phyloP scores from a whole-genome alignment of 2,888 invertebrate species.

The Cataglyphis rosenhaueri region DNA sequence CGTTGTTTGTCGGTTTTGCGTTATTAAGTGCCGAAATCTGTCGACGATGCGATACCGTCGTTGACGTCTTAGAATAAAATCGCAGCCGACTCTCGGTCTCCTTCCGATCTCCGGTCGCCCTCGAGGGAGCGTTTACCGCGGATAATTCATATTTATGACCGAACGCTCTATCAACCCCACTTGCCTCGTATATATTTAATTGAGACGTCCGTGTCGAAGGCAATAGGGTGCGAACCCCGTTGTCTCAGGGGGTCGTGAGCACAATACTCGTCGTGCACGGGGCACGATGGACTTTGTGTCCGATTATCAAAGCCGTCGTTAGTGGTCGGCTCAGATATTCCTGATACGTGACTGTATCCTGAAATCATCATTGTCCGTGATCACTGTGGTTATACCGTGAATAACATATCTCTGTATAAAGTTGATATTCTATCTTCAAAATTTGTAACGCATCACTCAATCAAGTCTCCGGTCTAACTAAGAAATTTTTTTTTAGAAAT shows the following conservation, averaged over 20 bases:
- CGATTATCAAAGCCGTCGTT: conserved; percentile 66
- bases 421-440: background rate
- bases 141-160: conserved; percentile 85
- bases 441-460: background rate
- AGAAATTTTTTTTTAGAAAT: too few relatives aligned
- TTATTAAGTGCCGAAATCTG: conserved; percentile 25
- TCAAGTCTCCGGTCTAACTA: too few relatives aligned
- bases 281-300: conserved; percentile 57
- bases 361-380: conserved; percentile 59
- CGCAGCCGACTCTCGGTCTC: conserved; percentile 42
- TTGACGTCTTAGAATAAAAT: conserved; percentile 56
- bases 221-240: conserved; percentile 83
- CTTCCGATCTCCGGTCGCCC: conserved; percentile 63
- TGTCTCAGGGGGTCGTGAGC: conserved; percentile 70
- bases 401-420: background rate
- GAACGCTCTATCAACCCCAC: conserved; percentile 84
- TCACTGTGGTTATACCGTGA: conserved; percentile 34
- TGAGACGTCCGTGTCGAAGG: conserved; percentile 85
- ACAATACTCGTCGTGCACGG: conserved; percentile 65
- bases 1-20: background rate
- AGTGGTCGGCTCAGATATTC: conserved; percentile 65
- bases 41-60: conserved; percentile 12
- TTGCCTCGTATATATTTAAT: conserved; percentile 84
- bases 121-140: conserved; percentile 84
- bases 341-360: conserved; percentile 54